These are phyloP conservation scores for Mesochorus sp. DNA, from an alignment of 2,888 invertebrate genomes.

Conservation along the genomic window DNA sequence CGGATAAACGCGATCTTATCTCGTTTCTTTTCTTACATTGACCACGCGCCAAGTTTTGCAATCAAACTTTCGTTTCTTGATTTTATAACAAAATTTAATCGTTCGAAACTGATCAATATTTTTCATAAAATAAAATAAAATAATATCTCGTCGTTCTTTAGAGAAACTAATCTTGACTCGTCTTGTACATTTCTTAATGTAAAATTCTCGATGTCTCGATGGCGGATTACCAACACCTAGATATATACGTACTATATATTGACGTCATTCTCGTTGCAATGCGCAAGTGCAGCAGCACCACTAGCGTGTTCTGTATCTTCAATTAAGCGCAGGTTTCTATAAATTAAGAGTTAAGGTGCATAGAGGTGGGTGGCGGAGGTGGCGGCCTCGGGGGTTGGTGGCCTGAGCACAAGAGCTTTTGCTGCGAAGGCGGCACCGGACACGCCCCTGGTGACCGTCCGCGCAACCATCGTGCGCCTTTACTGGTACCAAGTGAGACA, in stretches of 20 bases:
- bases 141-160: background rate
- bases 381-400: constrained; percentile 74
- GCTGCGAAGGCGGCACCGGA: constrained; percentile 80
- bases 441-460: constrained; percentile 79
- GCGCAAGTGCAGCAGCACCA: constrained; percentile 68
- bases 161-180: background rate
- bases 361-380: constrained; percentile 70
- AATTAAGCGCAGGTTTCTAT: constrained; percentile 75
- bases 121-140: background rate
- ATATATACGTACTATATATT: too few relatives aligned
- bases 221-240: constrained; percentile 46
- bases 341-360: constrained; percentile 78
- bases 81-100: constrained; percentile 1
- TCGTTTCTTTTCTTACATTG: constrained; percentile 15
- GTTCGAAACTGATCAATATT: background rate
- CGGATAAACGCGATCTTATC: constrained; percentile 40
- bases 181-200: constrained; percentile 6
- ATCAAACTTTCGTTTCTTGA: constrained; percentile 34
- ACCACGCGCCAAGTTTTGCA: constrained; percentile 35
- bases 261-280: constrained; percentile 44
- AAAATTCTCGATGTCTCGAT: constrained; percentile 38
- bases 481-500: constrained; percentile 44
- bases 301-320: constrained; percentile 64
- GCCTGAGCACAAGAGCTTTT: constrained; percentile 69
- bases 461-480: constrained; percentile 79